Conservation (phyloP, 2,888 invertebrate species). For the Zele albiditarsus region DNA sequence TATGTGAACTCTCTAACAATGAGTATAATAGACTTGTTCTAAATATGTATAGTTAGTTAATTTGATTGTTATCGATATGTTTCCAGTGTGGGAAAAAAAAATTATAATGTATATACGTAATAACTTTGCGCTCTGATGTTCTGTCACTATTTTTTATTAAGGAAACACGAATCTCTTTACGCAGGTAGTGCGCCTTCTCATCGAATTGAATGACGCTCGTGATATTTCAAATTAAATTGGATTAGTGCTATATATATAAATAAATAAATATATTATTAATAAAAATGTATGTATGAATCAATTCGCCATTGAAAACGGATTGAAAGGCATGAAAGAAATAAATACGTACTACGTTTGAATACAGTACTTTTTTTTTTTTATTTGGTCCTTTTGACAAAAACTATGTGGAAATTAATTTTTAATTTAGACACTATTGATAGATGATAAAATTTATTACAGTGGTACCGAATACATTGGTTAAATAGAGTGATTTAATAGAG, state of each 20-base stretch:
- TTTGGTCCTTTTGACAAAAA: not conserved
- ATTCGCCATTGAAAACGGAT: not conserved
- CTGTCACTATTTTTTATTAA: not conserved
- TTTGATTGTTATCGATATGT: not conserved
- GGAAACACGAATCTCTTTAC: not conserved
- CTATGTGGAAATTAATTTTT: not conserved
- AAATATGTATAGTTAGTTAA: not conserved
- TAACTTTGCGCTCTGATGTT: constrained; percentile 13
- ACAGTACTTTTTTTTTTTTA: not conserved
- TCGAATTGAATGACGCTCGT: constrained; percentile 5
- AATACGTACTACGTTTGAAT: not conserved
- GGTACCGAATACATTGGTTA: not conserved
- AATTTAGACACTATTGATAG: not conserved
- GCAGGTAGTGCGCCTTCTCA: not conserved
- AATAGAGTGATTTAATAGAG: not conserved
- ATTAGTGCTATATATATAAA: not conserved
- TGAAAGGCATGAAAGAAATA: not conserved
- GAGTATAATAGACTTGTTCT: not conserved
- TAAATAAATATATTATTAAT: not conserved
- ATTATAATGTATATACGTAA: constrained; percentile 8
- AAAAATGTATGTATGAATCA: not conserved
- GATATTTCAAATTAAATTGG: constrained; percentile 11
- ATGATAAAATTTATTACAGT: not conserved
- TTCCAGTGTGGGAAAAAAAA: not conserved
- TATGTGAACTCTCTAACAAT: not conserved